Evolutionary conservation across 2,113 vertebrate species (phyloP).

Genomic region (Apteryx owenii): DNA sequence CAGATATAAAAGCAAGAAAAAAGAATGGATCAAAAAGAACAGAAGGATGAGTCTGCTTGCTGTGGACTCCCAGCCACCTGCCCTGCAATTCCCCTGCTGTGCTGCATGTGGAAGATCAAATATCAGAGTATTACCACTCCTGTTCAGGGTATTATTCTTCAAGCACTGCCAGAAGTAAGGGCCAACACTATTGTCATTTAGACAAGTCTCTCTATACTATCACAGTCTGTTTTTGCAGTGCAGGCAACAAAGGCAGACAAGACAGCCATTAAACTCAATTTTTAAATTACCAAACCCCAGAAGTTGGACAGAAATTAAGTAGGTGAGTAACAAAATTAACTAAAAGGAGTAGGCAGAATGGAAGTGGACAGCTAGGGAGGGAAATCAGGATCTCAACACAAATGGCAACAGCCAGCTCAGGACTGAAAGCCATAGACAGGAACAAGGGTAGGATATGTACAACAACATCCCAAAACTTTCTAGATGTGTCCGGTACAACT

Average conservation of each 20-base stretch:
- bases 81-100: background rate
- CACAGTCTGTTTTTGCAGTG: background rate
- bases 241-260: background rate
- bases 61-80: constrained; percentile 49
- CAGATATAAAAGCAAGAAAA: background rate
- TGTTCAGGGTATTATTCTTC: background rate
- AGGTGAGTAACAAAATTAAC: background rate
- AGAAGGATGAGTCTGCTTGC: background rate
- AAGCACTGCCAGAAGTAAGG: background rate
- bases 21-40: background rate
- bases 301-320: background rate
- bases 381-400: background rate
- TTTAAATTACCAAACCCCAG: background rate
- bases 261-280: background rate
- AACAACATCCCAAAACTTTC: background rate
- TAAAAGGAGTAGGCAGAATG: background rate
- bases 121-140: background rate
- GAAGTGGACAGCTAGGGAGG: background rate
- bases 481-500: background rate
- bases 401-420: background rate
- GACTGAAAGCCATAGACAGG: background rate
- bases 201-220: background rate
- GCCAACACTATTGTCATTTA: background rate
- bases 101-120: background rate
- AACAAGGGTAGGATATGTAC: background rate